Base-by-base conservation (phyloP, 2,888 invertebrate species). In the Platycheirus albimanus region DNA sequence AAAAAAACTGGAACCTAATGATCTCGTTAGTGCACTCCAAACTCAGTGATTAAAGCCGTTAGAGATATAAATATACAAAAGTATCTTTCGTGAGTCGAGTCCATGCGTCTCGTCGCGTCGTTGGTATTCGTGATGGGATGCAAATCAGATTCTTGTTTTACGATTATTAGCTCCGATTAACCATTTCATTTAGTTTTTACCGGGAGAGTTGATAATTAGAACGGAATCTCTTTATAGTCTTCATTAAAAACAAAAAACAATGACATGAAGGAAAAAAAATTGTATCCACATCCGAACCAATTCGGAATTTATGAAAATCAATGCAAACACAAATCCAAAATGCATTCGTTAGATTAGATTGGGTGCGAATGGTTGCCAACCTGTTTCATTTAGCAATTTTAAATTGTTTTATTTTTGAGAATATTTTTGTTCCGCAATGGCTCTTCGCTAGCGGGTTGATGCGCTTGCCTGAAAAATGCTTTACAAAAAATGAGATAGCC, bases 111-210 rank as follows among this genome's bases (percentile, higher is more conserved):
- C n/a, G n/a, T n/a, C n/a, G n/a, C n/a, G n/a, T n/a, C n/a, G n/a
- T n/a, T n/a, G n/a, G n/a, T n/a, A n/a, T 19, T 45, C 24, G 20
- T 47, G 13, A 41, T 17, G 49, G 28, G 45, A 83, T 81, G 77
- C 71, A 81, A 81, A 83, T 83, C 56, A 77, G 61, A 63, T 52
- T 67, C 54, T 33, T 11, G 15, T 30, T 67, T 83, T 45, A 83
- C 43, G 74, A 78, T 74, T 64, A 83, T 83, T 64, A 54, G 13
- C 38, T 10, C n/a, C 49, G 72, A 78, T 83, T 78, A 63, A 78
- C 69, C 69, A 69, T 83, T 83, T 69, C 78, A 83, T 83, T 78
- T 41, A 51, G 72, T 78, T 72, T 77, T 38, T n/a, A n/a, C 49
- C 45, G 13, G 10, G 36, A 36, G 30, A 51, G 66, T 43, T 78